Evolutionary conservation across 2,888 invertebrate species (phyloP).

Genomic region (Drosophila neutralis): DNA sequence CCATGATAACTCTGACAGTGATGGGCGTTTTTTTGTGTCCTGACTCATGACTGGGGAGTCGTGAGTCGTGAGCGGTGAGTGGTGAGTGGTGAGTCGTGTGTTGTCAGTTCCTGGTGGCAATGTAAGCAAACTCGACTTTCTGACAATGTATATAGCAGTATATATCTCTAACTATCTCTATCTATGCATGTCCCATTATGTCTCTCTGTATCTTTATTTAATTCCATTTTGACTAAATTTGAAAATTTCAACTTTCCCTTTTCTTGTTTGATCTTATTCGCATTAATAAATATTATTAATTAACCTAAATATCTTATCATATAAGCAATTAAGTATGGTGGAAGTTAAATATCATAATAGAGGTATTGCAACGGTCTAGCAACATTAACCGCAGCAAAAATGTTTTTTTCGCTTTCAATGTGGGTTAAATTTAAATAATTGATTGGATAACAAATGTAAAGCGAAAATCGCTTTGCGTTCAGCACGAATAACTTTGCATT

Average conservation of each 20-base stretch:
- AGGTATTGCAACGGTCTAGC: neutral
- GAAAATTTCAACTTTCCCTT: neutral
- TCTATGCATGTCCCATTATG: neutral
- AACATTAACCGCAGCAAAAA: neutral
- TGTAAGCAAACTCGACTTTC: neutral
- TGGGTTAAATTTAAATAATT: neutral
- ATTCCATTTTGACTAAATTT: neutral
- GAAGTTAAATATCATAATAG: neutral
- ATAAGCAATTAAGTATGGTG: too few relatives aligned
- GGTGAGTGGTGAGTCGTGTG: neutral
- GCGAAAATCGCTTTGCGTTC: neutral
- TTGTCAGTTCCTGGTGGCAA: neutral
- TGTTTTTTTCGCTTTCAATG: neutral
- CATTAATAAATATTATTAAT: neutral
- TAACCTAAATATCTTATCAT: neutral
- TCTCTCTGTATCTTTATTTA: neutral
- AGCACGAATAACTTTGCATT: neutral
- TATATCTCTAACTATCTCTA: neutral
- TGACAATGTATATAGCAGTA: neutral
- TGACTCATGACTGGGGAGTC: neutral
- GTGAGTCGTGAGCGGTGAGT: neutral
- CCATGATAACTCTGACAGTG: conserved; percentile 2
- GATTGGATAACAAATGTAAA: neutral
- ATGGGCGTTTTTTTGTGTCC: conserved; percentile 14
- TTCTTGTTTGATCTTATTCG: neutral